Evolutionary conservation across 1,140 invertebrate genomes (phyloP).

Genomic region (Drosophila ficusphila): DNA sequence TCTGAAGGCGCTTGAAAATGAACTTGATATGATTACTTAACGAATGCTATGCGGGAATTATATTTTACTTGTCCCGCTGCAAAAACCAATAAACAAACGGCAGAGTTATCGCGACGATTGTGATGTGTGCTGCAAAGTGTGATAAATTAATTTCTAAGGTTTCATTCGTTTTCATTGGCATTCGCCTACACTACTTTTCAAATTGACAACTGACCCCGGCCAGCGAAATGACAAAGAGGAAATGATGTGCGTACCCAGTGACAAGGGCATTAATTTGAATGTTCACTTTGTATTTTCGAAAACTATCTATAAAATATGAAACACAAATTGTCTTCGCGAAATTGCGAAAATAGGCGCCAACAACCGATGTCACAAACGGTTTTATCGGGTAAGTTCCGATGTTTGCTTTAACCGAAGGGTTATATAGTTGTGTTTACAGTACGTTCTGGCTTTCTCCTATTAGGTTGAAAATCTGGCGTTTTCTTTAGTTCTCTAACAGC

Average conservation of each 20-base stretch:
- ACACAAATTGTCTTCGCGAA: constrained; percentile 1
- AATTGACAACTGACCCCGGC: constrained; percentile 60
- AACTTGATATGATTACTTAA: constrained; percentile 61
- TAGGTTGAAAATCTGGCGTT: too few species aligned
- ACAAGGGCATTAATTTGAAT: constrained; percentile 42
- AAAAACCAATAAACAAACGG: constrained; percentile 61
- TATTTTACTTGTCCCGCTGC: constrained; percentile 14
- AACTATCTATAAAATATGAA: constrained; percentile 8
- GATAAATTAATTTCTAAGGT: constrained; percentile 82
- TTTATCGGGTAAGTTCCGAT: constrained; percentile 14
- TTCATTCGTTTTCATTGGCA: constrained; percentile 80
- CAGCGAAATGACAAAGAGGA: constrained; percentile 31
- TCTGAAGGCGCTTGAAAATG: constrained; percentile 14
- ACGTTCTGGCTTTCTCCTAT: too few species aligned
- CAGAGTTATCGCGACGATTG: constrained; percentile 70
- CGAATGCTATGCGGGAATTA: constrained; percentile 40
- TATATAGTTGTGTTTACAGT: not conserved
- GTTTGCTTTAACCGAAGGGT: not conserved
- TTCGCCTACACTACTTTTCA: constrained; percentile 63
- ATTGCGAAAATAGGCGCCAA: constrained; percentile 9
- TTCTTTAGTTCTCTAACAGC: too few species aligned
- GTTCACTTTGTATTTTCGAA: not conserved
- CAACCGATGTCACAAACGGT: not conserved
- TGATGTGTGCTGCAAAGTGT: constrained; percentile 73
- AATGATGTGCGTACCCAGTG: constrained; percentile 27